phyloP scores from a whole-genome alignment of 2,888 invertebrate genomes.

The Drosophila incognita region DNA sequence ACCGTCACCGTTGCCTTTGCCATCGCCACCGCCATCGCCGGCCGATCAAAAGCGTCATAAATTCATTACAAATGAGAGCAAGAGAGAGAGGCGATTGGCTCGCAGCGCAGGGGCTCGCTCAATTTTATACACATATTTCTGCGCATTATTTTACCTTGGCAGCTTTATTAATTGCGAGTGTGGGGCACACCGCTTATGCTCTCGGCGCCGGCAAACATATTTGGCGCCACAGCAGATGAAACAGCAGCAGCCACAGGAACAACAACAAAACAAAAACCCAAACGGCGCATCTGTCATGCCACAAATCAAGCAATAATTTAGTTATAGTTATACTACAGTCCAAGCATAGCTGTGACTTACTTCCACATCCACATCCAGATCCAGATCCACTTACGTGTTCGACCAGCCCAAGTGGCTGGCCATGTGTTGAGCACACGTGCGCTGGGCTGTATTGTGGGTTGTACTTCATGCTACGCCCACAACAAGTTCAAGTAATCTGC shows the following conservation, averaged over 20 bases:
- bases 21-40: conserved; percentile 28
- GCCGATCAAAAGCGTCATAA: conserved; percentile 69
- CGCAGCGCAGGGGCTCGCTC: conserved; percentile 35
- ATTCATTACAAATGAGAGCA: conserved; percentile 51
- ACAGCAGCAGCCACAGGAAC: conserved; percentile 5
- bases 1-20: conserved; percentile 16
- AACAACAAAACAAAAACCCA: not conserved
- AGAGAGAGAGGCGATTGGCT: not conserved
- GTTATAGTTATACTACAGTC: conserved; percentile 37
- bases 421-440: conserved; percentile 72
- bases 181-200: conserved; percentile 52
- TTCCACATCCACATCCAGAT: conserved; percentile 49
- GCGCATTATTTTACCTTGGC: conserved; percentile 72
- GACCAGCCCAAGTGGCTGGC: conserved; percentile 36
- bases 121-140: conserved; percentile 52
- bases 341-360: conserved; percentile 44
- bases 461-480: conserved; percentile 70
- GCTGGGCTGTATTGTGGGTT: conserved; percentile 32
- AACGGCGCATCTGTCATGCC: conserved; percentile 62
- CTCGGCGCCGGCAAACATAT: conserved; percentile 52
- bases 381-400: conserved; percentile 32
- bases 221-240: conserved; percentile 24
- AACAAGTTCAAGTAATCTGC: conserved; percentile 53
- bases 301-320: conserved; percentile 67
- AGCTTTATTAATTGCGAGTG: conserved; percentile 71